phyloP scores from a whole-genome alignment of 30 jellyfish, hydroid and myxozoan genomes.

The Aurelia sp. region DNA sequence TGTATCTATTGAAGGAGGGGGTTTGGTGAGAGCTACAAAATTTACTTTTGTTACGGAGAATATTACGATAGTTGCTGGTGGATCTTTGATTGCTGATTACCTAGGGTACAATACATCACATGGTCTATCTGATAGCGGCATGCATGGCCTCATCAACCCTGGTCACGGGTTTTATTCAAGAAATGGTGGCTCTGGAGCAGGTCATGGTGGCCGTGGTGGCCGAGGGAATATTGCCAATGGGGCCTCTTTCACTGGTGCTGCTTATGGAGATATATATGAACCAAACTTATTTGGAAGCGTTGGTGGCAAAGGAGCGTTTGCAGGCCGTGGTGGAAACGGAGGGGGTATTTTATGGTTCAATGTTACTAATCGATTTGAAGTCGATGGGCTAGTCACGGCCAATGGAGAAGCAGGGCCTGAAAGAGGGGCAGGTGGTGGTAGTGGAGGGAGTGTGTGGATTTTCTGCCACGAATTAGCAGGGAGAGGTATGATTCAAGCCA shows the following conservation, averaged over 20 bases:
- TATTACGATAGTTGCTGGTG: slow-evolving; percentile 64
- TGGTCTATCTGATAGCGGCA: slow-evolving; percentile 46
- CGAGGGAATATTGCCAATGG: slow-evolving; percentile 55
- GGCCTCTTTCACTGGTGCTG: slow-evolving; percentile 75
- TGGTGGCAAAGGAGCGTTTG: slow-evolving; percentile 43
- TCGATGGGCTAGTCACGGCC: slow-evolving; percentile 68
- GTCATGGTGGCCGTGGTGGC: slow-evolving; percentile 77
- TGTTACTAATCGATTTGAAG: slow-evolving; percentile 54
- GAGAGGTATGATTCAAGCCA: slow-evolving; percentile 61
- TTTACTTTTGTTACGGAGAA: slow-evolving; percentile 69
- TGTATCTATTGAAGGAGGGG: slow-evolving; percentile 70
- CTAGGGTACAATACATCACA: slow-evolving; percentile 74
- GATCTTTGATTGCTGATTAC: slow-evolving; percentile 60
- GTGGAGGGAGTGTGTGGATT: slow-evolving; percentile 77
- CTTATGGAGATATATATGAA: slow-evolving; percentile 70
- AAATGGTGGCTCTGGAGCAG: slow-evolving; percentile 75
- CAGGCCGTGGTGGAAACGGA: slow-evolving; percentile 71
- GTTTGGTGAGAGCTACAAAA: slow-evolving; percentile 61
- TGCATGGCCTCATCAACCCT: slow-evolving; percentile 59
- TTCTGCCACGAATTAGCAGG: slow-evolving; percentile 62
- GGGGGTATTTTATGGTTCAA: slow-evolving; percentile 72
- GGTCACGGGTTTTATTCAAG: slow-evolving; percentile 65
- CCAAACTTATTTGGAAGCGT: slow-evolving; percentile 60
- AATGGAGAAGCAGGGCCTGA: slow-evolving; percentile 61
- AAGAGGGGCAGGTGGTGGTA: slow-evolving; percentile 73